phyloP scores from a whole-genome alignment of 2,888 invertebrate species.

The Agriopis marginaria region DNA sequence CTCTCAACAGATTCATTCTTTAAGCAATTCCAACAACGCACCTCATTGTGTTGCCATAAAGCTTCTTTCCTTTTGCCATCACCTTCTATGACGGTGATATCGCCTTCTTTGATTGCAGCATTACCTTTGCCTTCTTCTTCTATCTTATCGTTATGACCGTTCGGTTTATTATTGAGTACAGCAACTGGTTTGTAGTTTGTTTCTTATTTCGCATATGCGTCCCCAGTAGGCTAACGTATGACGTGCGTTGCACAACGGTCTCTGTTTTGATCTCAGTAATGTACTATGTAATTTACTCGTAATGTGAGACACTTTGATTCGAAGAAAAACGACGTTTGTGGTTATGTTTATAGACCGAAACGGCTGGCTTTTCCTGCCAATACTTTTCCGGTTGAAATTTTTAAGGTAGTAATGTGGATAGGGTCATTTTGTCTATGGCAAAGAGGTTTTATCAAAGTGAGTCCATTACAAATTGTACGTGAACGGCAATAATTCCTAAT shows the following conservation, averaged over 20 bases:
- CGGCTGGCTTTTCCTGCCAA: background rate
- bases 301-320: slow-evolving; percentile 40
- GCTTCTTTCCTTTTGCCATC: slow-evolving; percentile 23
- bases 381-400: background rate
- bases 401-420: too few relatives aligned
- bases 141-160: background rate
- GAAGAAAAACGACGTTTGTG: slow-evolving; percentile 31
- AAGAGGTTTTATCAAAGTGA: too few relatives aligned
- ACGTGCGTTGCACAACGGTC: slow-evolving; percentile 60
- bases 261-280: slow-evolving; percentile 60
- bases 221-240: slow-evolving; percentile 66
- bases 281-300: slow-evolving; percentile 56
- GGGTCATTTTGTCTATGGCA: too few relatives aligned
- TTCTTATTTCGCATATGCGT: slow-evolving; percentile 54
- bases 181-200: slow-evolving; percentile 28
- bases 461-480: too few relatives aligned
- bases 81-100: slow-evolving; percentile 24
- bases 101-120: slow-evolving; percentile 17
- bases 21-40: slow-evolving; percentile 20
- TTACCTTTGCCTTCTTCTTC: slow-evolving; percentile 3
- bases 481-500: too few relatives aligned
- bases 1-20: slow-evolving; percentile 4
- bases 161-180: slow-evolving; percentile 24
- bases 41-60: slow-evolving; percentile 22
- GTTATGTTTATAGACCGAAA: slow-evolving; percentile 8